Base-by-base conservation (phyloP, 2,797 vertebrate genomes). In the Sebastes iracundus region DNA sequence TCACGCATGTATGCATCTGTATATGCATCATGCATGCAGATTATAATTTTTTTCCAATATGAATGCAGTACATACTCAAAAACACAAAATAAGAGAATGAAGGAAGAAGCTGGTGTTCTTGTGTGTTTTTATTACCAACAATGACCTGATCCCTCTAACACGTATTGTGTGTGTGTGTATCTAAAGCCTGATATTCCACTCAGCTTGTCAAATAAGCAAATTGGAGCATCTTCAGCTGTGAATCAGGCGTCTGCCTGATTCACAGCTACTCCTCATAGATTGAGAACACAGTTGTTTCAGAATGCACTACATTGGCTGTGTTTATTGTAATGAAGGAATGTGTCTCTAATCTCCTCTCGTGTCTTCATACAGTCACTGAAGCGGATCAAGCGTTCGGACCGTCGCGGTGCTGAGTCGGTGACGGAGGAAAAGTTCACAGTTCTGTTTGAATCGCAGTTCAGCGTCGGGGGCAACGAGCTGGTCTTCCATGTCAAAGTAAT, bases 361-460 rank as follows among this genome's bases (percentile, higher is more conserved):
- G 3, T 79, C 20, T 33, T 12, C 3, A 3, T 9, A 1, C 86
- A 99, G 98, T 99, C 98, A 35, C 91, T 99, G 85, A 99, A 99
- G 90, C 93, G 98, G 60, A 99, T 99, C 88, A 99, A 99, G 88
- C 97, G 98, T 23, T 99, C 98, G 0, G 98, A 99, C 83, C 96
- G 98, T 1, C 97, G 98, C 0, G 98, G 98, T 2, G 97, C 98
- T 0, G 98, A 99, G 91, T 99, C 98, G 0, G 98, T 99, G 75
- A 99, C 98, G 0, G 98, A 99, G 87, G 98, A 99, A 90, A 99
- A 99, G 88, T 99, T 99, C 87, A 99, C 98, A 0, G 97, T 99
- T 83, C 95, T 99, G 69, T 99, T 99, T 0, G 98, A 99, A 86
- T 99, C 98, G 0, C 98, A 99, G 92, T 99, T 99, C 93, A 99